Conservation (phyloP, 92 coral and sea anemone species). For the Palythoa heliodiscus region DNA sequence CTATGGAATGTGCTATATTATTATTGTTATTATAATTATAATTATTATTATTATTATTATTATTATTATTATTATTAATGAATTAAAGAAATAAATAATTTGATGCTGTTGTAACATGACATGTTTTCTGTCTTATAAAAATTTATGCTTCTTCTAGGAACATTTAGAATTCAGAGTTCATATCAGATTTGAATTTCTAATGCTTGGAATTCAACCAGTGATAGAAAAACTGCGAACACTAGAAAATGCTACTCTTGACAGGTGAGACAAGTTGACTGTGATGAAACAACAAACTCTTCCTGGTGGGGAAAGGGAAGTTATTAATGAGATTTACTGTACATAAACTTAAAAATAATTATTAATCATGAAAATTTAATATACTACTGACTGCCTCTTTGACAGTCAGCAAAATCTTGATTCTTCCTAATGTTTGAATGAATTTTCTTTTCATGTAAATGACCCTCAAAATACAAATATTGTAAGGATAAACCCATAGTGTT, state of each 20-base stretch:
- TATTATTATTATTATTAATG: too few relatives aligned
- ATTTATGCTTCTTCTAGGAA: constrained; percentile 55
- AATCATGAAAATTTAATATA: too few relatives aligned
- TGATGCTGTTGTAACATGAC: background rate
- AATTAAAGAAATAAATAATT: background rate
- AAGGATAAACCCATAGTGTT: too few relatives aligned
- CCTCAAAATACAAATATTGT: too few relatives aligned
- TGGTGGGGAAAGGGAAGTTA: background rate
- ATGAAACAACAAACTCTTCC: background rate
- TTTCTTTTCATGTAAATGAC: too few relatives aligned
- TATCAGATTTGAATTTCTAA: constrained; percentile 94
- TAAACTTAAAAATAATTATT: too few relatives aligned
- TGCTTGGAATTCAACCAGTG: constrained; percentile 98
- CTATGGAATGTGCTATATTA: too few relatives aligned
- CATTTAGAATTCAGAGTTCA: constrained; percentile 96
- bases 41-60: too few relatives aligned
- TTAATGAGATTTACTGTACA: background rate
- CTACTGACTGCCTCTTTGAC: too few relatives aligned
- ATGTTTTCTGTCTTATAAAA: background rate
- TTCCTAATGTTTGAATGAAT: too few relatives aligned
- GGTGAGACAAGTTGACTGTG: constrained; percentile 30
- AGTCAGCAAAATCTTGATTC: too few relatives aligned
- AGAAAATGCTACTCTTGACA: constrained; percentile 89
- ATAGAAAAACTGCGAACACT: constrained; percentile 91
- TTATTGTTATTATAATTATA: too few relatives aligned